Base-by-base conservation (phyloP, 2,888 invertebrate species). In the Cenopis cana region DNA sequence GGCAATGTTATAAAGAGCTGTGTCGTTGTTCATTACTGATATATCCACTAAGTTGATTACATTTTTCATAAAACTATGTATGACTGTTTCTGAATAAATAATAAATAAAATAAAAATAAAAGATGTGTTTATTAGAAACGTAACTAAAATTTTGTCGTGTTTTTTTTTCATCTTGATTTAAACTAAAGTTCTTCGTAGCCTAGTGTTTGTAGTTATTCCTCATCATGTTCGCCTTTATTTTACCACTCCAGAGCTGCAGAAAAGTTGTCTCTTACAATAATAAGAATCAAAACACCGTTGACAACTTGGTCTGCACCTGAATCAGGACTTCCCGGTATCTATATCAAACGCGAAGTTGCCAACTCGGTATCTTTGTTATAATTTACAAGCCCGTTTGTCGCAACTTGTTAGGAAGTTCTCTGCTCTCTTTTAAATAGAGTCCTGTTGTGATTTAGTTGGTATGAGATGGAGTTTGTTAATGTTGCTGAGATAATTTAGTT, bases 331-430 rank as follows among this genome's bases (percentile, higher is more conserved):
- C 6, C 46, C 46, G 66, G 33, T 6, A 33, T 57, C 49, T n/a
- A 29, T 55, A 55, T 29, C 55, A 55, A 50, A 18, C 36, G 50
- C 73, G 57, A 64, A 74, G 72, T 76, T 73, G 59, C 68, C 46
- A 74, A 71, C 71, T 73, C 61, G 72, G 68, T 76, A 77, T 79
- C 78, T 77, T 78, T 76, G 84, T 81, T 78, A 82, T 81, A 84
- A 83, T 82, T 82, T 80, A 75, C 74, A 75, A 78, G 78, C 77
- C 77, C 76, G 81, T 78, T 81, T 82, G 82, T 82, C 81, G 75
- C 66, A 33, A 75, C 83, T 85, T 81, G 83, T 86, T 86, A 84
- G 78, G 70, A 79, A 86, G 24, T 60, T 59, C 77, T 83, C 85
- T 79, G 80, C 78, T 80, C 65, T 70, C 65, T 65, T 65, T 70